Base-by-base conservation (phyloP, 2,797 vertebrate species). In the Phyllotis vaccarum region DNA sequence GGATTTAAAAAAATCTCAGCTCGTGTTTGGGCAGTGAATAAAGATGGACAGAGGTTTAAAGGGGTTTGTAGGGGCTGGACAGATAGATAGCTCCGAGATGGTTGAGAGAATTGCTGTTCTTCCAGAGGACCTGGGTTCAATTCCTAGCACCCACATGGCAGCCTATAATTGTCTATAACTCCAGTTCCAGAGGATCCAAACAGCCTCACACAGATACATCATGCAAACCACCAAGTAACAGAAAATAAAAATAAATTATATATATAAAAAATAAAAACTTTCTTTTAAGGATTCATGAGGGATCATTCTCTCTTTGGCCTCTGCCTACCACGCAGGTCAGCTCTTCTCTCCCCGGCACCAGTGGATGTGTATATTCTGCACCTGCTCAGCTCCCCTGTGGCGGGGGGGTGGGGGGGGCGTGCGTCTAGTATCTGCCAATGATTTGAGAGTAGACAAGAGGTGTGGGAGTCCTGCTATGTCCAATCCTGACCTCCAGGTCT, bases 361-460 rank as follows among this genome's bases (percentile, higher is more conserved):
- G 0, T 0, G 3, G 3, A 12, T 62, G 64, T 16, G 21, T 21
- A 14, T 21, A 21, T 96, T 70, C 75, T 22, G 29, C 10, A 52
- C 52, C 31, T 52, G 43, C 31, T 66, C 11, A n/a, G 58, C 12
- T 29, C 8, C 24, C 0, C 56, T 3, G 6, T 1, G 43, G 37
- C 56, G 68, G n/a, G 22, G 72, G 27, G 7, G 76, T 78, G 17
- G 68, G n/a, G 22, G 72, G 27, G 7, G 76, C 82, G 17, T 1
- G 52, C 3, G 6, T 0, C 22, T 34, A 12, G 16, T 40, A 54
- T 49, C 10, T 10, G 27, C 72, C 40, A 9, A 43, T 27, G 52
- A 14, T 43, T 27, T 3, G 6, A 8, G 19, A 78, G 60, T 56
- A 49, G 83, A 60, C 3, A 0, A 0, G 13, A 1, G 5, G 8